Percentiles rank a stretch among this genome's conserved stretches.
These are phyloP conservation scores for Cryptus viduatorius DNA, from an alignment of 2,888 invertebrate species.

Conservation along the genomic window DNA sequence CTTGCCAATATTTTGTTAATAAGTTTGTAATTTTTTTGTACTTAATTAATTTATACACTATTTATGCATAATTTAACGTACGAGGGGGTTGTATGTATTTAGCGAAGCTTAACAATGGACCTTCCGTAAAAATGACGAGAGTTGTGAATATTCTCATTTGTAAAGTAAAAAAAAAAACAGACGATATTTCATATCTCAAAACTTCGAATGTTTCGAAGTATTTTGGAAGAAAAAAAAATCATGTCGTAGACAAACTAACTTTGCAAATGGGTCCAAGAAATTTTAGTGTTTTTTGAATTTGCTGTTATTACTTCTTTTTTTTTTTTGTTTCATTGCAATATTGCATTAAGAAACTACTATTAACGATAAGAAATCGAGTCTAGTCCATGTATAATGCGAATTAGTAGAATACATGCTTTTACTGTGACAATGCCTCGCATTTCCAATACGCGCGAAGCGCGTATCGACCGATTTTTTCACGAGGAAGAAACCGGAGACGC, in stretches of 20 bases:
- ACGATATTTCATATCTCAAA: conserved; percentile 19
- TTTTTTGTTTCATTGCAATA: conserved; percentile 77
- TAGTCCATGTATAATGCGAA: conserved; percentile 84
- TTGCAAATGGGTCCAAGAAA: conserved; percentile 72
- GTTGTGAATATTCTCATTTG: conserved; percentile 73
- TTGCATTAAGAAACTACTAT: conserved; percentile 79
- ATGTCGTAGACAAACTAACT: conserved; percentile 66
- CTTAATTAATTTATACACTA: conserved; percentile 84
- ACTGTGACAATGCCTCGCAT: conserved; percentile 77
- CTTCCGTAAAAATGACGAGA: conserved; percentile 78
- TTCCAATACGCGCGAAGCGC: conserved; percentile 33
- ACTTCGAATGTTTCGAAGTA: neutral
- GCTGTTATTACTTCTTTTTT: conserved; percentile 50
- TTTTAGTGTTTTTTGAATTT: conserved; percentile 56
- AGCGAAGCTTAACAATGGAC: conserved; percentile 78
- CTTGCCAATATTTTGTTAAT: conserved; percentile 85
- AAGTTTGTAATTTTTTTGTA: conserved; percentile 84
- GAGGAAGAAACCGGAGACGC: neutral
- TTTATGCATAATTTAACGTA: conserved; percentile 78
- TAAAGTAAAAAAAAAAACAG: conserved; percentile 69
- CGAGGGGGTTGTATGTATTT: conserved; percentile 72
- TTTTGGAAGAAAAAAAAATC: conserved; percentile 9
- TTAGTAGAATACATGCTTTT: conserved; percentile 80
- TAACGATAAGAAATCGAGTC: conserved; percentile 84
- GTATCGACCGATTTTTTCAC: conserved; percentile 3